Conservation (phyloP, 2,888 invertebrate species). For the Odontothrips loti region DNA sequence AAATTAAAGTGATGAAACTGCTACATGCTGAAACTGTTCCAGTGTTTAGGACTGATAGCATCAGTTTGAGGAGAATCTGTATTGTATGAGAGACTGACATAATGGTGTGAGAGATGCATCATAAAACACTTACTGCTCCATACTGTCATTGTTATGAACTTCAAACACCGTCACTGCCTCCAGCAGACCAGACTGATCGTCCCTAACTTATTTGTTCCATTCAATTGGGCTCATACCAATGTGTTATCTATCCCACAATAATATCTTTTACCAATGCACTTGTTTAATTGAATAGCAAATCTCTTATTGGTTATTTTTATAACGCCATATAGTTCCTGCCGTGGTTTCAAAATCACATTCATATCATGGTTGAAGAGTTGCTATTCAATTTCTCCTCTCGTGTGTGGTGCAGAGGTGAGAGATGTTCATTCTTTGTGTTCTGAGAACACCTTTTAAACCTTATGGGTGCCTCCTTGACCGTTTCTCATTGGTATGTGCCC, state of each 20-base stretch:
- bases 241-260: background rate
- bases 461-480: background rate
- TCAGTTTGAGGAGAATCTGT: constrained; percentile 26
- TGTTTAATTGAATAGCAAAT: background rate
- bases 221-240: constrained; percentile 7
- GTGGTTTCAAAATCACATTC: background rate
- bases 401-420: background rate
- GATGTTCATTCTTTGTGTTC: background rate
- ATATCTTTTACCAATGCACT: background rate
- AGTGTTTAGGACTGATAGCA: constrained; percentile 26
- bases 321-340: background rate
- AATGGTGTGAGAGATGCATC: constrained; percentile 16
- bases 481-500: background rate
- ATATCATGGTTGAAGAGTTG: background rate
- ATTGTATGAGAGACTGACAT: constrained; percentile 26
- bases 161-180: background rate
- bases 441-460: background rate
- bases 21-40: constrained; percentile 17
- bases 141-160: background rate
- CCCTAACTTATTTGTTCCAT: constrained; percentile 26
- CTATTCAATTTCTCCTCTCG: background rate
- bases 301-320: background rate
- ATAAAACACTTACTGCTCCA: background rate
- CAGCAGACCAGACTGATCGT: constrained; percentile 18
- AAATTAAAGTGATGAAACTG: constrained; percentile 23